Percentiles rank a stretch among this genome's conserved stretches.
These are phyloP conservation scores for Toxotes jaculatrix DNA, from an alignment of 2,113 vertebrate species.

Conservation along the genomic window DNA sequence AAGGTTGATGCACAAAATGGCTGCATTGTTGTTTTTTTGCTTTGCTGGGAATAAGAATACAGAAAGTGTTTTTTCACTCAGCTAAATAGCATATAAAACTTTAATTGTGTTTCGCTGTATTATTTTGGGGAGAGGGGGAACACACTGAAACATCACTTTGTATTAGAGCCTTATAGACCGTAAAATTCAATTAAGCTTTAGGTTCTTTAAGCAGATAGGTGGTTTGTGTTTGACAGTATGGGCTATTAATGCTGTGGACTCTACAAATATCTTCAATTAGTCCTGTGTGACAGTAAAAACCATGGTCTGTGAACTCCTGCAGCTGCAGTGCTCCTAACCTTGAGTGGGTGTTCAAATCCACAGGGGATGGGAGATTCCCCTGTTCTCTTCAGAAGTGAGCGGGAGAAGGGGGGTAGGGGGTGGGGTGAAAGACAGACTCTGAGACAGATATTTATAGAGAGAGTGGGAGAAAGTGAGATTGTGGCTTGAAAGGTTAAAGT, in stretches of 20 bases:
- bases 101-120: conserved; percentile 41
- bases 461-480: conserved; percentile 70
- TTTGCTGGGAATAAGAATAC: conserved; percentile 13
- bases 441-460: conserved; percentile 78
- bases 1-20: conserved; percentile 43
- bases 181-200: conserved; percentile 35
- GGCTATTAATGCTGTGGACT: conserved; percentile 24
- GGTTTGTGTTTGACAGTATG: conserved; percentile 26
- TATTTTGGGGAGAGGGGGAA: conserved; percentile 23
- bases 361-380: conserved; percentile 69
- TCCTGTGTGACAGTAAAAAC: conserved; percentile 30
- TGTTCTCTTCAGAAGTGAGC: conserved; percentile 56
- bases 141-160: conserved; percentile 14
- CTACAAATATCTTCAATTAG: conserved; percentile 42
- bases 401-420: not conserved
- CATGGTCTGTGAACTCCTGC: conserved; percentile 33
- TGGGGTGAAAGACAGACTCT: conserved; percentile 36
- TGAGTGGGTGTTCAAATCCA: conserved; percentile 76
- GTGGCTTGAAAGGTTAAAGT: conserved; percentile 71
- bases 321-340: conserved; percentile 67
- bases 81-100: conserved; percentile 35
- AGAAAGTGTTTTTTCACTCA: conserved; percentile 32
- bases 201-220: conserved; percentile 30
- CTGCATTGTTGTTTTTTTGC: conserved; percentile 9
- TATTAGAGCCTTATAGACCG: conserved; percentile 10